These are phyloP conservation scores for Periparus ater DNA, from an alignment of 2,797 vertebrate genomes.

Conservation along the genomic window DNA sequence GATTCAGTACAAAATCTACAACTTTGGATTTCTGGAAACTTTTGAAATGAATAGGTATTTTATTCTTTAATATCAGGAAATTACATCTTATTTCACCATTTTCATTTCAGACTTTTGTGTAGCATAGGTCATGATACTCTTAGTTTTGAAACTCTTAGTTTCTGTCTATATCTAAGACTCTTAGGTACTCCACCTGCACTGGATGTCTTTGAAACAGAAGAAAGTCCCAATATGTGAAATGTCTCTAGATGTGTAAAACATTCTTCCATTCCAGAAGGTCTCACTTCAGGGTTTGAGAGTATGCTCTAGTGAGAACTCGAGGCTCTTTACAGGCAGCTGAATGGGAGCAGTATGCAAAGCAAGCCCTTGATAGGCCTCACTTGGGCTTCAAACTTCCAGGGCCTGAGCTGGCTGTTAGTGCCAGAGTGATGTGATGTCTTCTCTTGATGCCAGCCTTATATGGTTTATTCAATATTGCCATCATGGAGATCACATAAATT, in stretches of 20 bases:
- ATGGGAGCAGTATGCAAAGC: background rate
- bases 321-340: background rate
- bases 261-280: background rate
- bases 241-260: background rate
- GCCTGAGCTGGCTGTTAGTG: background rate
- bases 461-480: background rate
- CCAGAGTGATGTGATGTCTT: background rate
- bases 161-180: too few species aligned
- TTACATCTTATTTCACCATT: background rate
- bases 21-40: background rate
- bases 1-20: background rate
- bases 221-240: background rate
- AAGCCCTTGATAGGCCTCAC: background rate
- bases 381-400: background rate
- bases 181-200: background rate
- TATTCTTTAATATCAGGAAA: background rate
- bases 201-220: background rate
- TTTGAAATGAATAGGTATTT: background rate
- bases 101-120: background rate
- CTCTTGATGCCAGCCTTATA: background rate
- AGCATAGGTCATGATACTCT: background rate
- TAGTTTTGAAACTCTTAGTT: background rate
- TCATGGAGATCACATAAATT: background rate
- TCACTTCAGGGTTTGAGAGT: background rate
- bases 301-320: background rate